A percentile compares a stretch with the other conserved stretches of the same genome.
Conservation (phyloP, 2,797 vertebrate species). For the Phalanger gymnotis region DNA sequence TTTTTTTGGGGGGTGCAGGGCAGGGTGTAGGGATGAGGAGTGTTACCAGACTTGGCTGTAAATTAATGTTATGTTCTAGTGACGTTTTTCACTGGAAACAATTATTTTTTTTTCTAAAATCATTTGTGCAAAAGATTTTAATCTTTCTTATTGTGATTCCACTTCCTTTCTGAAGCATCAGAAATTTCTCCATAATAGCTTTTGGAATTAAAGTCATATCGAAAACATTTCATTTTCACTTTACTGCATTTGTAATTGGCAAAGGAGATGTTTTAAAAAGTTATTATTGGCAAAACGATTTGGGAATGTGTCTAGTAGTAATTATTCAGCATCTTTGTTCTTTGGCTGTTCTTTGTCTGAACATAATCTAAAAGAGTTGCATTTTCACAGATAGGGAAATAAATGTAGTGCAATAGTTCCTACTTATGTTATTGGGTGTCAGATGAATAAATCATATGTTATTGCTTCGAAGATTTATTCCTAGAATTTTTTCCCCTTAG, state of each 20-base stretch:
- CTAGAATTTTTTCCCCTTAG: not conserved
- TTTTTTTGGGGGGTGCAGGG: not conserved
- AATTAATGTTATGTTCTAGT: not conserved
- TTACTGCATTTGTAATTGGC: conserved; percentile 5
- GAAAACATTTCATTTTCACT: not conserved
- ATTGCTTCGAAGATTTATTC: not conserved
- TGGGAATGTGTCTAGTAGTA: not conserved
- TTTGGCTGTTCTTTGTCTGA: not conserved
- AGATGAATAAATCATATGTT: not conserved
- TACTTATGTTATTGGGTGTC: not conserved
- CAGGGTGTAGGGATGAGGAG: not conserved
- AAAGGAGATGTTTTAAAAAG: not conserved
- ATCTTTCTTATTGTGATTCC: not conserved
- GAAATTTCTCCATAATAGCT: not conserved
- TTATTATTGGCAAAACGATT: not conserved
- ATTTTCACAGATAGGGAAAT: not conserved
- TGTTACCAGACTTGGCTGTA: not conserved
- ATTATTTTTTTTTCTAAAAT: not conserved
- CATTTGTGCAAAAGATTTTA: not conserved
- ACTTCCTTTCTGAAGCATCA: not conserved
- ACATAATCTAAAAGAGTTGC: not conserved
- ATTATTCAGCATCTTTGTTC: not conserved
- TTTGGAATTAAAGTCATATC: not conserved
- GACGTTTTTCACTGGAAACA: not conserved
- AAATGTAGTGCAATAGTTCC: not conserved